phyloP scores from a whole-genome alignment of 2,113 vertebrate species.

The Eleginops maclovinus region DNA sequence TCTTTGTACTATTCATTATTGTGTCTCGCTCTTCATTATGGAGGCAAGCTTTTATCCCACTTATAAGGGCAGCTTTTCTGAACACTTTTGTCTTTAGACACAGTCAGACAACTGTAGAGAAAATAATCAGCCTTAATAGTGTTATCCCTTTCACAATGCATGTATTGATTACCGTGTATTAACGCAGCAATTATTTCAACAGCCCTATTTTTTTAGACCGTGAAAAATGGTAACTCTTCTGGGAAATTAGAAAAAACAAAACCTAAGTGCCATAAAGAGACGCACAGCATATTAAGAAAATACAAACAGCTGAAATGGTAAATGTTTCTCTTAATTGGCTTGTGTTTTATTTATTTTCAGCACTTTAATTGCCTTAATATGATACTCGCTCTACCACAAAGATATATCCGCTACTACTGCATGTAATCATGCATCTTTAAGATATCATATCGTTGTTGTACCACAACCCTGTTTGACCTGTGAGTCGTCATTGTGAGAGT shows the following conservation, averaged over 20 bases:
- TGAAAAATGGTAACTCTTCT: not conserved
- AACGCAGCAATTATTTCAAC: not conserved
- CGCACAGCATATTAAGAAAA: not conserved
- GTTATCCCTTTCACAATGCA: not conserved
- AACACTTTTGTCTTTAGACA: not conserved
- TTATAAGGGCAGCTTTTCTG: not conserved
- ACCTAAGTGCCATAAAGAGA: not conserved
- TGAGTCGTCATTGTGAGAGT: slow-evolving; percentile 29
- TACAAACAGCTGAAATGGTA: too few relatives aligned
- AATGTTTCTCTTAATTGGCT: too few relatives aligned
- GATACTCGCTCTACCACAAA: not conserved
- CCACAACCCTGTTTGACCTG: slow-evolving; percentile 35
- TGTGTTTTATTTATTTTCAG: too few relatives aligned
- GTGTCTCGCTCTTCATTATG: not conserved
- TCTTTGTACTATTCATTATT: not conserved
- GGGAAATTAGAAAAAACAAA: not conserved
- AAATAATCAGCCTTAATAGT: not conserved
- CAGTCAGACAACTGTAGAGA: not conserved
- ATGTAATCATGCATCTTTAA: slow-evolving; percentile 8
- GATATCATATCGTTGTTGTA: slow-evolving; percentile 18
- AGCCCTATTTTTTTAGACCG: not conserved
- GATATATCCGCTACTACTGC: not conserved
- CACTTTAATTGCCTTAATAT: too few relatives aligned
- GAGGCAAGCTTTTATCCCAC: not conserved
- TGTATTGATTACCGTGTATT: not conserved